These are phyloP conservation scores for Neolamprologus sp. DNA, from an alignment of 2,113 vertebrate species.

Conservation along the genomic window DNA sequence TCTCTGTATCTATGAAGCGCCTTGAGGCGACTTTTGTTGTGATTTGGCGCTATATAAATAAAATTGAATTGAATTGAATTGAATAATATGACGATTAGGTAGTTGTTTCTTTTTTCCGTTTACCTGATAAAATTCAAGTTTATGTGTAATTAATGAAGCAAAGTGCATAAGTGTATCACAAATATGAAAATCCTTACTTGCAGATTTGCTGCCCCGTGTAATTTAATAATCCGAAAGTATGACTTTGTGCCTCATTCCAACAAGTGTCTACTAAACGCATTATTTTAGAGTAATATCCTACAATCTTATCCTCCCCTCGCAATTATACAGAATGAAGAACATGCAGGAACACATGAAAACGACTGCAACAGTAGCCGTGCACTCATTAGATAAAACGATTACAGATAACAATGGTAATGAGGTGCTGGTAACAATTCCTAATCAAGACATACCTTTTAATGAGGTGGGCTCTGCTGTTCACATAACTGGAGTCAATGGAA, in stretches of 20 bases:
- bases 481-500: constrained; percentile 97
- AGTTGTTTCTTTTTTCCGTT: background rate
- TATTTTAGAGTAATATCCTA: constrained; percentile 25
- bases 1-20: too few species aligned
- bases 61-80: too few species aligned
- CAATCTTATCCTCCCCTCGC: constrained; percentile 22
- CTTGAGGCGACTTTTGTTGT: too few species aligned
- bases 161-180: constrained; percentile 15
- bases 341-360: constrained; percentile 34
- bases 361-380: constrained; percentile 26
- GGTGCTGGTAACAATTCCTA: constrained; percentile 59
- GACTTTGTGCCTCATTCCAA: constrained; percentile 12
- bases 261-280: constrained; percentile 29
- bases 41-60: too few species aligned
- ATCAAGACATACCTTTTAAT: constrained; percentile 95
- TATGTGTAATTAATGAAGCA: background rate
- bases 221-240: constrained; percentile 10
- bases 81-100: background rate
- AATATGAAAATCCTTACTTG: constrained; percentile 2
- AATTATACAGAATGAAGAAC: constrained; percentile 25
- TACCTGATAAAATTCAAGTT: background rate
- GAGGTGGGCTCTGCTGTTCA: constrained; percentile 98
- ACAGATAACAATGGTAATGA: constrained; percentile 62
- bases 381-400: constrained; percentile 66
- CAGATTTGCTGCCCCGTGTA: background rate